Conservation (phyloP, 2,888 invertebrate genomes). For the Rhingia rostrata region DNA sequence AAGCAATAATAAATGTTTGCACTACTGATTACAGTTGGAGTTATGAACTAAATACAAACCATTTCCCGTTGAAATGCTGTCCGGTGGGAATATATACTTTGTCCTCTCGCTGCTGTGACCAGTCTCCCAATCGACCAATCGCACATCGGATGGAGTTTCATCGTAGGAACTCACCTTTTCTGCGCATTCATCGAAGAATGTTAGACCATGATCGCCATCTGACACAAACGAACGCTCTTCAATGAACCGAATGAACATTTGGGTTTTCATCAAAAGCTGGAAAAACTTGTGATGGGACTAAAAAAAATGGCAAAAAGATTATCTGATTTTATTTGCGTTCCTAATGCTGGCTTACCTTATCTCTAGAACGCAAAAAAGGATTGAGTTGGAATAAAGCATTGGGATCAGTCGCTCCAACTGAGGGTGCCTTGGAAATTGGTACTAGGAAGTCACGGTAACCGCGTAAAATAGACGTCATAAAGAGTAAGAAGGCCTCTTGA, state of each 20-base stretch:
- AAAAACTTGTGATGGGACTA: constrained; percentile 94
- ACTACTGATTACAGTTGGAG: background rate
- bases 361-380: constrained; percentile 93
- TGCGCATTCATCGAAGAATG: constrained; percentile 98
- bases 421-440: constrained; percentile 96
- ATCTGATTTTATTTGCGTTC: background rate
- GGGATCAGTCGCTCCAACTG: constrained; percentile 96
- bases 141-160: constrained; percentile 85
- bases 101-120: constrained; percentile 93
- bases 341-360: constrained; percentile 85
- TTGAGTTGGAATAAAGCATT: constrained; percentile 96
- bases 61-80: constrained; percentile 83
- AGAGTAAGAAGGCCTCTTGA: constrained; percentile 97
- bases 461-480: constrained; percentile 95
- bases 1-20: background rate
- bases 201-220: constrained; percentile 97
- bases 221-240: constrained; percentile 99
- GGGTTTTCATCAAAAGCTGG: constrained; percentile 93
- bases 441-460: constrained; percentile 94
- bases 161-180: constrained; percentile 87
- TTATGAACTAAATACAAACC: constrained; percentile 31
- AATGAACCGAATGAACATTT: constrained; percentile 99
- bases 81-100: constrained; percentile 97
- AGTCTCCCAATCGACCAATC: constrained; percentile 91
- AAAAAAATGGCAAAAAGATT: constrained; percentile 49